These are phyloP conservation scores for Anastatus disparis DNA, from an alignment of 1,140 invertebrate genomes.

Conservation along the genomic window DNA sequence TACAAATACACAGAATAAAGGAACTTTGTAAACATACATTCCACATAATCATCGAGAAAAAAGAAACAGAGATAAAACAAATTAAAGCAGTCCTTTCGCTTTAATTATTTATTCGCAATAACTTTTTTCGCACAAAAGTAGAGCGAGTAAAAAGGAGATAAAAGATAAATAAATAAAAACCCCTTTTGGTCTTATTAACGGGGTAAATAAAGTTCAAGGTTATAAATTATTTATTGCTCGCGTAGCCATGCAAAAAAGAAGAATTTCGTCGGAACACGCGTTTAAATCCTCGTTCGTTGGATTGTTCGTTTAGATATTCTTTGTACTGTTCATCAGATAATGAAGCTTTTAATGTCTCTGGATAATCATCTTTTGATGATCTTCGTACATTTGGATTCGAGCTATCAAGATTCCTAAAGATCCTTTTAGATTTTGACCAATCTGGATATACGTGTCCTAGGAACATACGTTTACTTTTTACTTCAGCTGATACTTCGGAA, in stretches of 20 bases:
- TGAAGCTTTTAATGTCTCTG: background rate
- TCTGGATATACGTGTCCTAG: background rate
- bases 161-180: too few species aligned
- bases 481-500: too few species aligned
- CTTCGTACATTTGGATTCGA: background rate
- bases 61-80: too few species aligned
- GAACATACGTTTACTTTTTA: background rate
- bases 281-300: background rate
- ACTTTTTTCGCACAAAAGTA: too few species aligned
- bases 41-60: too few species aligned
- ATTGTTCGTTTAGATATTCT: background rate
- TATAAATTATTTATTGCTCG: constrained; percentile 26
- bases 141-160: too few species aligned
- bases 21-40: background rate
- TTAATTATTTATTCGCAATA: too few species aligned
- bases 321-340: background rate
- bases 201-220: background rate
- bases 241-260: constrained; percentile 49
- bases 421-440: background rate
- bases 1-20: background rate
- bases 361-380: background rate
- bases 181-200: background rate
- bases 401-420: background rate
- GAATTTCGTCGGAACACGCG: constrained; percentile 16
- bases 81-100: too few species aligned